Conservation (phyloP, 2,113 vertebrate genomes). For the Brachyhypopomus gauderio region DNA sequence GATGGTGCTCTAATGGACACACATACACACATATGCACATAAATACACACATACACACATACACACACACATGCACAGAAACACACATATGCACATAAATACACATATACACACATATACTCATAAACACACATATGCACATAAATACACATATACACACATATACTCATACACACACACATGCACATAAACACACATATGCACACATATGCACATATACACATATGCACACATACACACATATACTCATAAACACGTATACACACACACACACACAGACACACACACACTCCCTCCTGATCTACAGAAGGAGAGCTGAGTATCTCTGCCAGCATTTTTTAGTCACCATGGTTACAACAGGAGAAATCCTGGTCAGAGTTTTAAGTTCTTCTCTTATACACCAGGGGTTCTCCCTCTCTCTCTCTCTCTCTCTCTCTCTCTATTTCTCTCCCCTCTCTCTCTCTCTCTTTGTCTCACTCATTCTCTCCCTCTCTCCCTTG, state of each 20-base stretch:
- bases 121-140: no score
- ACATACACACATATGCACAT: no score
- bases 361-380: slow-evolving; percentile 18
- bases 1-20: no score
- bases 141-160: no score
- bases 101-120: background rate
- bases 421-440: background rate
- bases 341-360: slow-evolving; percentile 9
- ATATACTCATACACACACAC: no score
- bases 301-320: slow-evolving; percentile 7
- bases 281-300: background rate
- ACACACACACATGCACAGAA: no score
- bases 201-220: background rate
- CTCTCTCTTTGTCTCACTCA: background rate
- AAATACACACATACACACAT: no score
- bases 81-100: background rate
- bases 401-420: background rate
- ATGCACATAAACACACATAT: no score
- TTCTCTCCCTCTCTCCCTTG: slow-evolving; percentile 2
- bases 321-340: slow-evolving; percentile 23
- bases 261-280: slow-evolving; percentile 22
- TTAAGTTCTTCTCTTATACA: background rate
- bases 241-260: background rate
- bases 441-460: no score
- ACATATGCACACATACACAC: background rate